These are phyloP conservation scores for Schizaphis graminum DNA, from an alignment of 2,888 invertebrate genomes.

Conservation along the genomic window DNA sequence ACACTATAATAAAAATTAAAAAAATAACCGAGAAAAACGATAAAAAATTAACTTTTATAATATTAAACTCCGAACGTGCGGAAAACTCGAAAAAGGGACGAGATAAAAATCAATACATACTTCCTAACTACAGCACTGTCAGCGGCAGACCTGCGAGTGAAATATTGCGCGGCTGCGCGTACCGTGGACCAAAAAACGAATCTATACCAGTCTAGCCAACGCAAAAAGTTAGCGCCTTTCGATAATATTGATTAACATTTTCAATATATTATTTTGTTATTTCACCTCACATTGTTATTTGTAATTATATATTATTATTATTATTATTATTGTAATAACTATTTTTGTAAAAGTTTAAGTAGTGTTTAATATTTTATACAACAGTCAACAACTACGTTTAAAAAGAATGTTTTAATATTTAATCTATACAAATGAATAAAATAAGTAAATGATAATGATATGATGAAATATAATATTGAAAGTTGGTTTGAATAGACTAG, in stretches of 20 bases:
- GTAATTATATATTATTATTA: too few relatives aligned
- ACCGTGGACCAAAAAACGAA: constrained; percentile 65
- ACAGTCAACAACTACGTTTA: too few relatives aligned
- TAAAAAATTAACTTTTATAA: constrained; percentile 57
- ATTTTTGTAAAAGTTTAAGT: too few relatives aligned
- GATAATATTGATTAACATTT: constrained; percentile 50
- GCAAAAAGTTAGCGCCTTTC: constrained; percentile 31
- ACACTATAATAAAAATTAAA: constrained; percentile 51
- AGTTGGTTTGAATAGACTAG: too few relatives aligned
- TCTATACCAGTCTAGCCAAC: constrained; percentile 57
- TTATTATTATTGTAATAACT: too few relatives aligned
- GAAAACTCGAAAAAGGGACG: constrained; percentile 66
- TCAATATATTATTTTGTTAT: neutral
- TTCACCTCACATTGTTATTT: neutral
- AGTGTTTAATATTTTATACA: too few relatives aligned
- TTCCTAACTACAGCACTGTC: constrained; percentile 65
- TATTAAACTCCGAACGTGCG: constrained; percentile 54
- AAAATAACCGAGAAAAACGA: constrained; percentile 55
- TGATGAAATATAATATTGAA: too few relatives aligned
- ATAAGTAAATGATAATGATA: too few relatives aligned
- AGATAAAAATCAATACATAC: constrained; percentile 66
- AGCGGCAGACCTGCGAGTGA: constrained; percentile 65
- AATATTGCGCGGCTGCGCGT: constrained; percentile 65
- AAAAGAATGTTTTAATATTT: too few relatives aligned
- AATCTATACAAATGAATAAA: too few relatives aligned